Evolutionary conservation across 2,797 vertebrate genomes (phyloP), one percentile per base, ranked within the genome.

Genomic region (Amblyopsis hoosieri): DNA sequence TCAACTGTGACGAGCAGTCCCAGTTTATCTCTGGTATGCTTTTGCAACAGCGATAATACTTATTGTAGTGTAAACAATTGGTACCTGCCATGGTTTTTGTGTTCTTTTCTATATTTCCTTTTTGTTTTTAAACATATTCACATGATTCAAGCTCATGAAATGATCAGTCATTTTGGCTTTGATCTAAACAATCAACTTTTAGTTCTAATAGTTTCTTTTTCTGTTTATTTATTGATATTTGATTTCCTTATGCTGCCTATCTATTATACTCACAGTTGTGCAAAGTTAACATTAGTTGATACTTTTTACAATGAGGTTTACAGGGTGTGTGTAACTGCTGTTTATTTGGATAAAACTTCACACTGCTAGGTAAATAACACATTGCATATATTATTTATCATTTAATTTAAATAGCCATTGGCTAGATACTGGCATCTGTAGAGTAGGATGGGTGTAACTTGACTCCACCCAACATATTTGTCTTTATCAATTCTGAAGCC

Each of bases 371-470:
- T 42, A 42, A 42, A 42, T 9, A 42, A 42, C 55, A 31, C 42
- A 60, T 33, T 14, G 12, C 12, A 48, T 48, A 48, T 48, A 12
- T 75, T 12, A 17, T 57, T 11, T 42, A 37, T 23, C 33, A 9
- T 46, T 45, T 47, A 11, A 46, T 56, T 31, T 45, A 3, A 52
- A 47, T 54, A 2, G 48, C 31, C 15, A 37, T 3, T 3, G n/a
- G 9, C 66, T 57, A 15, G 51, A 33, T 50, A 54, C 45, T 33
- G 42, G 45, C 4, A 4, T 76, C 17, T 71, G 54, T 62, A 13
- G 68, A 45, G 64, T 13, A 62, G 31, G 15, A 59, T 12, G 77
- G 73, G 70, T 80, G 73, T 87, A 87, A 84, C 72, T 54, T 57
- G 45, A 69, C 71, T 70, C 69, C 72, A 62, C 79, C 79, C 68